phyloP scores from a whole-genome alignment of 1,140 invertebrate genomes.

The Glomeris maerens region DNA sequence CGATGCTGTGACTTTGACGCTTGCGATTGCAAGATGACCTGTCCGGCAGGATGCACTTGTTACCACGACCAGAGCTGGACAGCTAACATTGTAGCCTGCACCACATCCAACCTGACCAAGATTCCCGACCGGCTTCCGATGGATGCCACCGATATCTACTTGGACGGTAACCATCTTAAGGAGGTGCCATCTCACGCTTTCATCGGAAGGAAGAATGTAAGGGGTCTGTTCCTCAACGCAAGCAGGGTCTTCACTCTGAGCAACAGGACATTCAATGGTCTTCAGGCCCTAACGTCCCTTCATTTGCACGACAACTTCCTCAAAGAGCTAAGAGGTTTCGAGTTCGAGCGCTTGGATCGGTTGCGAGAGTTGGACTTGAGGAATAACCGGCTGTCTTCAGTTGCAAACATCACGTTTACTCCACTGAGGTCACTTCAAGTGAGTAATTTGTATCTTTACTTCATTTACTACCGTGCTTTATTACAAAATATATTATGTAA shows the following conservation, averaged over 20 bases:
- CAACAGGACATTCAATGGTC: slow-evolving; percentile 80
- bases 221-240: slow-evolving; percentile 66
- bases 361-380: slow-evolving; percentile 72
- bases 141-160: slow-evolving; percentile 81
- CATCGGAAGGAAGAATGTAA: slow-evolving; percentile 79
- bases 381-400: slow-evolving; percentile 61
- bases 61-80: slow-evolving; percentile 85
- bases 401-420: slow-evolving; percentile 64
- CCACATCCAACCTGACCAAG: slow-evolving; percentile 51
- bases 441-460: too few relatives aligned
- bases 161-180: slow-evolving; percentile 74
- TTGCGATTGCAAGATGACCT: slow-evolving; percentile 90
- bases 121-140: slow-evolving; percentile 76
- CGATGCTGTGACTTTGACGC: slow-evolving; percentile 89
- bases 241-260: slow-evolving; percentile 71
- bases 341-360: slow-evolving; percentile 69
- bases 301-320: slow-evolving; percentile 75
- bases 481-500: too few relatives aligned
- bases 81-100: slow-evolving; percentile 81
- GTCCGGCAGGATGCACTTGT: slow-evolving; percentile 76
- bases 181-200: slow-evolving; percentile 76
- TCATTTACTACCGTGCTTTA: too few relatives aligned
- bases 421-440: slow-evolving; percentile 59
- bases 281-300: slow-evolving; percentile 60
- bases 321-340: slow-evolving; percentile 62